Evolutionary conservation across 2,888 invertebrate genomes (phyloP), one percentile per base, ranked within the genome.

Genomic region (Drosophila mulleri): DNA sequence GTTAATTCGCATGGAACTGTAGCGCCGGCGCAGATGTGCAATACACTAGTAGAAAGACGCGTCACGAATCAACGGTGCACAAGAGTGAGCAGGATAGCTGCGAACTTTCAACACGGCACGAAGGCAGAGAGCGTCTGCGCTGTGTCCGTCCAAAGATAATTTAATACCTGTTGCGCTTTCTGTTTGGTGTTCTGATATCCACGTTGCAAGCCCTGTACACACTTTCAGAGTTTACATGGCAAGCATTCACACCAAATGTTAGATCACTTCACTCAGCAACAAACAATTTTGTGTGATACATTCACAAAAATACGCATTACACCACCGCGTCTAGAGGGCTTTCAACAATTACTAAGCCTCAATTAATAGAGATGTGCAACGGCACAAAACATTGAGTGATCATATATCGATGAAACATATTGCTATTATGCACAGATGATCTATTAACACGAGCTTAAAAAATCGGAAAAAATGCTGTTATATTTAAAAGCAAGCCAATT

Each of bases 271-370:
- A 56, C 14, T 35, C 8, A 56, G 1, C 39, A 45, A 48, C 39
- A 75, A 45, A 53, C 35, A 75, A 45, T 48, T 59, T 59, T 53
- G 12, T 47, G 11, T 39, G 29, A 4, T 37, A 26, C 23, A 44
- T 20, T 60, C 48, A 72, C 20, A 42, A n/a, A 45, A 50, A 35
- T 18, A 44, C 60, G 26, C 37, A 47, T 32, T 26, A 8, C 50
- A 47, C 45, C 56, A 47, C 42, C 59, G 62, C 63, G 53, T 65
- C 48, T 2, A 53, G 11, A 32, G 56, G 52, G 45, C 67, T 72
- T 72, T 54, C 59, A 78, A 61, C 58, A 62, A 78, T 72, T 56
- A 73, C 74, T 60, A 76, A 78, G 50, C 62, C 41, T 20, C 26
- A 35, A n/a, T 74, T 63, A 54, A 58, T 56, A 58, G 78, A 29